Evolutionary conservation across 1,140 invertebrate species (phyloP), one percentile per base, ranked within the genome.

Genomic region (Lordiphosa mommai): DNA sequence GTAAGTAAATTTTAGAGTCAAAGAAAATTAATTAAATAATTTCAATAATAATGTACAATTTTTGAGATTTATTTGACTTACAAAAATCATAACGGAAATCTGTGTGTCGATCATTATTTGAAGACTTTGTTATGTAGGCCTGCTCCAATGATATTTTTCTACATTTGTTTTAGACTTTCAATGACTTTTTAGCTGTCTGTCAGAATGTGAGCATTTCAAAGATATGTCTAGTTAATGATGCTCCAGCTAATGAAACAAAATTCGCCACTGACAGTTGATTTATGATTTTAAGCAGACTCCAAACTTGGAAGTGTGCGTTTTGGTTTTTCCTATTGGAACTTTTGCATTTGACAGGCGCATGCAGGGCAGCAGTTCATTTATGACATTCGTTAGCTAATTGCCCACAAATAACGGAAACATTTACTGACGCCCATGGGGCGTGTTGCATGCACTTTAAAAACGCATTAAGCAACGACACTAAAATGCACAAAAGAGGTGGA

Each of bases 381-480:
- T 63, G 67, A 72, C 56, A 71, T 65, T 71, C 51, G 51, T 61
- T 44, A 30, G 64, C 70, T 59, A 77, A 77, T 77, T 77, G 72
- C 51, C 37, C 43, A 37, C 58, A 48, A 30, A 50, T 55, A 76
- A 38, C 52, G 30, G 58, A 23, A 53, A 66, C 56, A 36, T 64
- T 40, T 67, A 37, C 53, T 50, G 58, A 59, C 52, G 71, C 71
- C 52, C 38, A 38, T 34, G 44, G 74, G 76, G 76, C 76, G 76
- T 49, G 53, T 10, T 48, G 53, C 47, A 47, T 60, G 50, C 71
- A 58, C 61, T 53, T 80, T 76, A 82, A 76, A 68, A 76, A 59
- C 65, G 64, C 65, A 68, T 68, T 68, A 52, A 68, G 61, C 30
- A 49, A 61, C 47, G 67, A 60, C 70, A 82, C 67, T 50, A 57